Evolutionary conservation across 1,140 invertebrate species (phyloP), one percentile per base, ranked within the genome.

Genomic region (Orussus abietinus): DNA sequence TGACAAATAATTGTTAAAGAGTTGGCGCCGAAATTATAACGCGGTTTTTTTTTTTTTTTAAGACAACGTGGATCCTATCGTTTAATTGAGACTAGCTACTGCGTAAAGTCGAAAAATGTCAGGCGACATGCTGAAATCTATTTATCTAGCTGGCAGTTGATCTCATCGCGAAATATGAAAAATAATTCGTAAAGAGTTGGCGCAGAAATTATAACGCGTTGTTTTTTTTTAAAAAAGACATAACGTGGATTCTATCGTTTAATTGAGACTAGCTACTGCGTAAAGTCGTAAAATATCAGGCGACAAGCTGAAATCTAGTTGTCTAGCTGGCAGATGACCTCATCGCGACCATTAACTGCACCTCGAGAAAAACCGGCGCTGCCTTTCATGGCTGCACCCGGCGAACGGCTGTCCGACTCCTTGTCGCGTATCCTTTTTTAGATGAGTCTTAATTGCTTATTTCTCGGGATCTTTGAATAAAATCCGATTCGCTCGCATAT

Each of bases 391-490:
- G 42, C 47, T 42, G 44, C 49, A 14, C 18, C 30, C 41, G 20
- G 2, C 28, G 25, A 30, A 5, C 41, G 21, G 30, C 35, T 33
- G 41, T 18, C 3, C 25, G 20, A 15, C 31, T 25, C 33, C 14
- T 25, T 47, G 36, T 19, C 38, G 38, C 38, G 42, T 42, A 46
- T 47, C 48, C 51, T 51, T 57, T 51, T 54, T 41, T 35, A 50
- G 52, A 34, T 28, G 12, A 43, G 44, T 28, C 47, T 57, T 57
- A 57, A 57, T 57, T 57, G 51, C 55, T 54, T 50, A 57, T 54
- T 57, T 57, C 49, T 54, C 51, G 47, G 55, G 55, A 33, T 49
- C 49, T 54, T 57, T 57, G 51, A 51, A 49, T 54, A 49, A 36
- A 11, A 38, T 45, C 47, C 41, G 52, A 55, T 52, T 49, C 46